Conservation (phyloP, 2,113 vertebrate genomes). For the Actenoides hombroni region DNA sequence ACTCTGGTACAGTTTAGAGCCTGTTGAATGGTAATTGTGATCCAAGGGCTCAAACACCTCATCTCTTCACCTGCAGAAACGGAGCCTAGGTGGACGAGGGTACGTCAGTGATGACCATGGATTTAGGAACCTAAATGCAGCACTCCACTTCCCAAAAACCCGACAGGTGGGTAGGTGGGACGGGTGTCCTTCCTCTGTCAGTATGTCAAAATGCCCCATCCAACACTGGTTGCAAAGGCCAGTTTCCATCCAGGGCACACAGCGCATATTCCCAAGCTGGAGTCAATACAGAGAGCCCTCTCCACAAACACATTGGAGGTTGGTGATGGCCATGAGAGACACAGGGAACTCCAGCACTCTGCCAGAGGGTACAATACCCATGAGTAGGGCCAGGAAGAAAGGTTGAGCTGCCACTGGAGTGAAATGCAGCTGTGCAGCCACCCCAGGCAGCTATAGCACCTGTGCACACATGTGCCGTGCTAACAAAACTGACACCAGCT, state of each 20-base stretch:
- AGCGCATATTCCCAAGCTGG: background rate
- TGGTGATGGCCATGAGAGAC: background rate
- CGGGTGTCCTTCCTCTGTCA: background rate
- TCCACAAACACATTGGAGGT: fast-evolving
- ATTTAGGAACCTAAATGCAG: background rate
- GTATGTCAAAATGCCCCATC: background rate
- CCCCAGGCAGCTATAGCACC: background rate
- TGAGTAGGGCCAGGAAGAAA: background rate
- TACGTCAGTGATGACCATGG: background rate
- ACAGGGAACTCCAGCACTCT: fast-evolving
- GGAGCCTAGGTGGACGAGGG: background rate
- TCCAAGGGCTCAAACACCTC: background rate
- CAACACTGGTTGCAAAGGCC: fast-evolving
- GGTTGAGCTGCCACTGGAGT: fast-evolving
- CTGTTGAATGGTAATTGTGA: fast-evolving
- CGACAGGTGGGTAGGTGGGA: background rate
- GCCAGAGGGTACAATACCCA: fast-evolving
- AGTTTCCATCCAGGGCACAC: background rate
- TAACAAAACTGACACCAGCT: background rate
- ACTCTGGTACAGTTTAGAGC: background rate
- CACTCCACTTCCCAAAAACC: fast-evolving
- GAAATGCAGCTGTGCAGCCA: background rate
- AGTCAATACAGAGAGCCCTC: background rate
- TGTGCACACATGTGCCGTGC: fast-evolving
- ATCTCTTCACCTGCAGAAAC: background rate